Evolutionary conservation across 2,113 vertebrate genomes (phyloP), one percentile per base, ranked within the genome.

Genomic region (Grus americana): DNA sequence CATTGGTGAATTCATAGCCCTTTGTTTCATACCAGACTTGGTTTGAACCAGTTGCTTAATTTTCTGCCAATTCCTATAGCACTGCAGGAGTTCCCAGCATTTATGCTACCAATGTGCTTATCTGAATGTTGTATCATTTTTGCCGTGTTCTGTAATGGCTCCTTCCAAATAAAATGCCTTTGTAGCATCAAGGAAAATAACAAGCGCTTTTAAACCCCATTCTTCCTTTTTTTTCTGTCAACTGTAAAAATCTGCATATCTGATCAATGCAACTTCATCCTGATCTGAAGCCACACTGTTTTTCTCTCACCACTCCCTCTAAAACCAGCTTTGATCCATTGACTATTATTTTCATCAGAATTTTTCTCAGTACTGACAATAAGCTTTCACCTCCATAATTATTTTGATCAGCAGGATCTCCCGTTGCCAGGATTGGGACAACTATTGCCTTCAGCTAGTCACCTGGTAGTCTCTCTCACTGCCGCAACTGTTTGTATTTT

Each of bases 401-500:
- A 78, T 67, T 89, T 78, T 42, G 57, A 83, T 74, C 63, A 80
- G 87, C 84, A 59, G 76, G 67, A 67, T 63, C 65, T 71, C 50
- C 55, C 91, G 70, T 91, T 46, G 79, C 79, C 83, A 54, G 72
- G 79, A 27, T 1, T 46, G 40, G 57, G 87, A 42, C 63, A 32
- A 23, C 32, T 58, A 17, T 81, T 74, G 89, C 88, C 91, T 93
- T 92, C 83, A 95, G 95, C 94, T 13, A 89, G 88, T 93, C 94
- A 95, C 88, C 94, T 78, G 89, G 4, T 6, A 67, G 59, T 23
- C 59, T 81, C 54, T 44, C 50, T 88, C 82, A 4, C 71, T 88
- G 88, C 79, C 63, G 50, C 55, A 44, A 1, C 38, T 55, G 44
- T 68, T 72, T 72, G 80, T 38, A 5, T 80, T 90, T 90, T 49